Evolutionary conservation across 2,113 vertebrate genomes (phyloP).

Genomic region (Notiomystis cincta): DNA sequence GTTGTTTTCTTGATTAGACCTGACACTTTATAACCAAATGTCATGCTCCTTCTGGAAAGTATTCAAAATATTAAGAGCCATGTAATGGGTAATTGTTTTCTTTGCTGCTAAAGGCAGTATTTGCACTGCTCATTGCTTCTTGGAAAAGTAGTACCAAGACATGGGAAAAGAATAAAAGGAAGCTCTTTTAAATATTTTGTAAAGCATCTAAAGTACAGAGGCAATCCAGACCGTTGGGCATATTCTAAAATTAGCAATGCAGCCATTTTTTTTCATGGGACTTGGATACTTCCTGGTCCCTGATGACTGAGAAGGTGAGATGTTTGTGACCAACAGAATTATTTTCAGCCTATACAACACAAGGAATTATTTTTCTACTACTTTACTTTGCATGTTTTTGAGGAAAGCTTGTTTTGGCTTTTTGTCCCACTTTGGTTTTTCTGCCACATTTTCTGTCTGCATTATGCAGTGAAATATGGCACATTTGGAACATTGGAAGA

Average conservation of each 20-base stretch:
- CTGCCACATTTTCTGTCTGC: neutral
- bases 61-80: neutral
- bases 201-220: neutral
- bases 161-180: neutral
- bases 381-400: neutral
- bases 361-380: neutral
- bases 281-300: neutral
- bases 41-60: neutral
- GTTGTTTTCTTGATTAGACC: neutral
- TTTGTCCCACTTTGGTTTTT: neutral
- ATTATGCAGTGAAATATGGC: neutral
- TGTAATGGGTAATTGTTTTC: neutral
- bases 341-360: neutral
- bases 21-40: neutral
- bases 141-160: neutral
- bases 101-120: neutral
- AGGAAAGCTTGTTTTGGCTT: neutral
- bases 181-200: neutral
- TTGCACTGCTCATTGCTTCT: neutral
- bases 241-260: neutral
- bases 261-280: neutral
- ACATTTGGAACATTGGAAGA: neutral
- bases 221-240: neutral
- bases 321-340: neutral
- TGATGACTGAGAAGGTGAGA: neutral